Conservation (phyloP, 2,888 invertebrate genomes). For the Trissoscelio sp. region DNA sequence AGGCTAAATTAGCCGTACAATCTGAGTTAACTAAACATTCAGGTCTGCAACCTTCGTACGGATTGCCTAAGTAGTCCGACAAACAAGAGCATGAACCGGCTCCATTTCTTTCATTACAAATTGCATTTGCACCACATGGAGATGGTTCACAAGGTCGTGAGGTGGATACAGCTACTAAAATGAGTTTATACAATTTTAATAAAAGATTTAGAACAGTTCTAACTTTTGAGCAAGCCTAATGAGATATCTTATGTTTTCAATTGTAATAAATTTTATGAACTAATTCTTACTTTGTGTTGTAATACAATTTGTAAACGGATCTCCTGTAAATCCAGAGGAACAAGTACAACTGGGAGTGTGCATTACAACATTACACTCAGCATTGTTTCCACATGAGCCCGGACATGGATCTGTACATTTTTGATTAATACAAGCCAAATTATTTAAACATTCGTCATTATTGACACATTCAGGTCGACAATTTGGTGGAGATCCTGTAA, state of each 20-base stretch:
- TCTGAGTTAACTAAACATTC: slow-evolving; percentile 91
- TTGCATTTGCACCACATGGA: slow-evolving; percentile 81
- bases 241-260: no score
- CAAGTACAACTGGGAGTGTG: slow-evolving; percentile 88
- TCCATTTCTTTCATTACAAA: slow-evolving; percentile 84
- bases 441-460: slow-evolving; percentile 90
- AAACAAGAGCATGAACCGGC: slow-evolving; percentile 91
- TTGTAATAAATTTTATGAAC: background rate
- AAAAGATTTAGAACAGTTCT: no score
- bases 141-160: slow-evolving; percentile 75
- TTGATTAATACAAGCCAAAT: slow-evolving; percentile 89
- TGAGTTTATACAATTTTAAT: background rate
- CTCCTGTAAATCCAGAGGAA: slow-evolving; percentile 85
- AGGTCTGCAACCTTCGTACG: slow-evolving; percentile 89
- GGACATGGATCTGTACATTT: slow-evolving; percentile 92
- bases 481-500: slow-evolving; percentile 89
- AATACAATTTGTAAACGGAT: slow-evolving; percentile 89
- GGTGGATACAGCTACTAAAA: slow-evolving; percentile 25
- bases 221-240: no score
- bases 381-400: slow-evolving; percentile 89
- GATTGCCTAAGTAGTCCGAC: slow-evolving; percentile 91
- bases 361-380: slow-evolving; percentile 87
- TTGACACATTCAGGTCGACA: slow-evolving; percentile 92
- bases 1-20: slow-evolving; percentile 89
- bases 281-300: slow-evolving; percentile 75